Evolutionary conservation across 1,140 invertebrate species (phyloP).

Genomic region (Thereuonema tuberculata): DNA sequence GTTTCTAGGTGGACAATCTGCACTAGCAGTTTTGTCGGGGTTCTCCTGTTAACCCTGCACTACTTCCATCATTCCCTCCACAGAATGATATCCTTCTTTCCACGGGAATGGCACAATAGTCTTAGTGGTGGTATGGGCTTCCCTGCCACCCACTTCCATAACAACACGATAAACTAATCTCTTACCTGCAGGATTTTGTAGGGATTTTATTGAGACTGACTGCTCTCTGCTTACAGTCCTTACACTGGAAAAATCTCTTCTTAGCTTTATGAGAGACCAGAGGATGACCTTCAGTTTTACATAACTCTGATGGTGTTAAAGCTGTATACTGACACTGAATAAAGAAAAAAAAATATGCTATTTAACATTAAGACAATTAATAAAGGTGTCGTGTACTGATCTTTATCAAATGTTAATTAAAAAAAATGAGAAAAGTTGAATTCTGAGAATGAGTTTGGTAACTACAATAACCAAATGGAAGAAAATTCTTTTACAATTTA

Average conservation of each 20-base stretch:
- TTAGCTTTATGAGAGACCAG: constrained; percentile 53
- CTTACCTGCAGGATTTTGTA: constrained; percentile 42
- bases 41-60: no score
- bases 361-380: background rate
- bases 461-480: no score
- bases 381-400: background rate
- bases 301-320: constrained; percentile 65
- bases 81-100: no score
- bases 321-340: constrained; percentile 70
- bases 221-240: constrained; percentile 67
- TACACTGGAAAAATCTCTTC: constrained; percentile 84
- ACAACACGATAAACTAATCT: no score
- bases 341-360: constrained; percentile 13
- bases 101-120: no score
- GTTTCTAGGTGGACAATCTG: no score
- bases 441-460: no score
- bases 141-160: no score
- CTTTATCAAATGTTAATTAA: constrained; percentile 2
- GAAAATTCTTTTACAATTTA: no score
- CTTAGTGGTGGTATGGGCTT: no score
- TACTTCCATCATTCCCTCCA: no score
- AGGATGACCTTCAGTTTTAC: constrained; percentile 64
- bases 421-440: background rate
- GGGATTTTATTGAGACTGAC: constrained; percentile 62
- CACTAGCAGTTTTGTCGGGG: no score